phyloP scores from a whole-genome alignment of 2,113 vertebrate species.

The Nycticorax nycticorax region DNA sequence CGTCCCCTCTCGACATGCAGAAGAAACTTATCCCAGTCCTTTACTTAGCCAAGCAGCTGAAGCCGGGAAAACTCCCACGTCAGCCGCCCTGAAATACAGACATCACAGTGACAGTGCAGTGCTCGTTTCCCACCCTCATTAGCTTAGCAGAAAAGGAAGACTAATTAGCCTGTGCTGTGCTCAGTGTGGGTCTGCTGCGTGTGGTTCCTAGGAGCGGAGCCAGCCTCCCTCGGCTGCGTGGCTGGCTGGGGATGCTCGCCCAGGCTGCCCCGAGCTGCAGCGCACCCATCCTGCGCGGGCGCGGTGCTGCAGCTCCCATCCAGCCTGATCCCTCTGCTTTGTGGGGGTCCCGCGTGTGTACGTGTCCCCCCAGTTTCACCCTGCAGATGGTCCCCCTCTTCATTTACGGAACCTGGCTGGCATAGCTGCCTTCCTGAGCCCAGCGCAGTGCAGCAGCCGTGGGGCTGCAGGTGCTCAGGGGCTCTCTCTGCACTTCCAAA shows the following conservation, averaged over 20 bases:
- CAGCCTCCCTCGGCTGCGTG: background rate
- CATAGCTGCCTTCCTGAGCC: background rate
- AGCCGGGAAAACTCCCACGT: background rate
- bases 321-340: accelerated
- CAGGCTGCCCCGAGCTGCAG: no score
- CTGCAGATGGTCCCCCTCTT: no score
- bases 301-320: background rate
- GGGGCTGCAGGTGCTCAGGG: background rate
- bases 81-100: background rate
- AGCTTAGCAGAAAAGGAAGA: background rate
- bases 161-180: slow-evolving; percentile 20
- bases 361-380: accelerated
- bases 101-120: background rate
- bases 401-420: background rate
- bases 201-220: background rate
- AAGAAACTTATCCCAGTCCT: background rate
- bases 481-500: background rate
- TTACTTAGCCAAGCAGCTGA: background rate
- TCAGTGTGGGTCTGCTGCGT: background rate
- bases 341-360: background rate
- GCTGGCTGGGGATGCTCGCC: background rate
- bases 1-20: accelerated
- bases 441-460: background rate
- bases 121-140: background rate
- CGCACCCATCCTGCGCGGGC: background rate